Evolutionary conservation across 2,797 vertebrate species (phyloP), one percentile per base, ranked within the genome.

Genomic region (Scolopax bukidnonensis): DNA sequence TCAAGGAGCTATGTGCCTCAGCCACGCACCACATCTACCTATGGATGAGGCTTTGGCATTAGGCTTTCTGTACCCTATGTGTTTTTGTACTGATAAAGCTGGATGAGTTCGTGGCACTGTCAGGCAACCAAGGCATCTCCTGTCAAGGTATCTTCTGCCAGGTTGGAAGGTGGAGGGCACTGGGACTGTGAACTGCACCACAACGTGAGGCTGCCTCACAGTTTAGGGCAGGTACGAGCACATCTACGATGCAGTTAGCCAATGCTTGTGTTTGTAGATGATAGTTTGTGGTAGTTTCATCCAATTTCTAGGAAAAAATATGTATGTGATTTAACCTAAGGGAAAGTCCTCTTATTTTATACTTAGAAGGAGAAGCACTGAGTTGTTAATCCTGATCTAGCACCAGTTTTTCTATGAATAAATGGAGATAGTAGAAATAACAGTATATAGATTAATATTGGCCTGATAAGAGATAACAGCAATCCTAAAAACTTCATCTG

Each of bases 161-260:
- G 12, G 17, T 28, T 0, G 2, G 36, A 67, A 54, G 15, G 61
- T 79, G n/a, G 50, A 63, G 43, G 68, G 8, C 50, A 20, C 33
- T 33, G 36, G 24, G 32, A 40, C 20, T 48, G 28, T 7, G 28
- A n/a, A 9, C 10, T 38, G 25, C 11, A 63, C 16, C 19, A 16
- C 13, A 30, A 10, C 20, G 24, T 23, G n/a, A 23, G 59, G 32
- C 21, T 78, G 40, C 20, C 24, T 74, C 25, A 14, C 6, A 30
- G 23, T 36, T 81, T 50, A 73, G n/a, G 23, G 18, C 36, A 56
- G 32, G 11, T 45, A 60, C 0, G 2, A 74, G 7, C 11, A 40
- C 2, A 1, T 36, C 11, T 59, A 7, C 0, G 0, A 45, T 50
- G 25, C 25, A 10, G 21, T 59, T 27, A 74, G 25, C 11, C 61